Evolutionary conservation across 2,797 vertebrate species (phyloP).

Genomic region (Squalus acanthias): DNA sequence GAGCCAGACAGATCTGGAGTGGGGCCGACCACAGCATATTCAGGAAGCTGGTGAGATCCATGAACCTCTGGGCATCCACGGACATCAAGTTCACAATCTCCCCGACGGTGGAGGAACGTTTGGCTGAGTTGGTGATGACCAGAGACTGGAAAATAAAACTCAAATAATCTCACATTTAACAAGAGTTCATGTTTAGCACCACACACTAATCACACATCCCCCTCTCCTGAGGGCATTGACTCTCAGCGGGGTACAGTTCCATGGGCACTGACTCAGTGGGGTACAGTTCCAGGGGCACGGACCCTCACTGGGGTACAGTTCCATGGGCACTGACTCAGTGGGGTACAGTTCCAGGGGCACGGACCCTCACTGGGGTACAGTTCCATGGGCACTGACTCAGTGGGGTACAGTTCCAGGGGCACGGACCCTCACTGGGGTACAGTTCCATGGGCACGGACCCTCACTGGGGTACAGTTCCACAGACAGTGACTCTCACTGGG

Average conservation of each 20-base stretch:
- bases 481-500: no score
- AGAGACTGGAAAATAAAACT: conserved; percentile 65
- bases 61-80: conserved; percentile 87
- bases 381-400: no score
- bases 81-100: conserved; percentile 97
- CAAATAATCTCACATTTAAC: neutral
- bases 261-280: neutral
- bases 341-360: no score
- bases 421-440: no score
- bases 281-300: no score
- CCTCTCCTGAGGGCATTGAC: neutral
- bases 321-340: no score
- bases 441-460: no score
- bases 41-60: conserved; percentile 80
- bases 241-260: neutral
- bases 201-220: neutral
- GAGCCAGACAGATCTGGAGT: conserved; percentile 81
- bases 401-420: no score
- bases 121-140: conserved; percentile 83
- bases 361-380: no score
- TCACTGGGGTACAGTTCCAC: no score
- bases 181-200: neutral
- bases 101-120: conserved; percentile 80
- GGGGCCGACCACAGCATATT: conserved; percentile 94
- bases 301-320: neutral